These are phyloP conservation scores for Trissonchulus sp. DNA, from an alignment of 2,888 invertebrate genomes.

Conservation along the genomic window DNA sequence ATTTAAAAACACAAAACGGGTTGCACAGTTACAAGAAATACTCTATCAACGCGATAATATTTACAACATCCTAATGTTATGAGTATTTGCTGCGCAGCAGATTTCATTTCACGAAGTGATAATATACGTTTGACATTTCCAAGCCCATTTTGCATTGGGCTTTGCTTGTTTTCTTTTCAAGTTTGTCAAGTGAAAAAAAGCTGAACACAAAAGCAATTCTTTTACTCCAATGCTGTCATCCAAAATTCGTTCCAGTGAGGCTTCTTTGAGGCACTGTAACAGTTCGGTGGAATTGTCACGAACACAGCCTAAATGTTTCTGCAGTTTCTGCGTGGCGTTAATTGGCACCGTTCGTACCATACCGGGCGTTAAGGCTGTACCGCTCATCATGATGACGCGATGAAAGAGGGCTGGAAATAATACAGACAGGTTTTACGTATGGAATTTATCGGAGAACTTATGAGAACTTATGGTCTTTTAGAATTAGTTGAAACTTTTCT, in stretches of 20 bases:
- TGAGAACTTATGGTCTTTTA: background rate
- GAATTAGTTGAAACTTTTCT: background rate
- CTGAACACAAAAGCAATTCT: too few species aligned
- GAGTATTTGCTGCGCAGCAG: too few species aligned
- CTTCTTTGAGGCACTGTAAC: conserved; percentile 45
- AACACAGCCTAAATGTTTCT: conserved; percentile 37
- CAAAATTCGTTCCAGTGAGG: conserved; percentile 31
- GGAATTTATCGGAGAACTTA: background rate
- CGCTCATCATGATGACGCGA: conserved; percentile 47
- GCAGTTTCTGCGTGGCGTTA: conserved; percentile 49
- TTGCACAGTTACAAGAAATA: too few species aligned
- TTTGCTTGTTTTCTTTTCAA: too few species aligned
- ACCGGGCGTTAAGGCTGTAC: conserved; percentile 49
- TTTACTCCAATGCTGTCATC: conserved; percentile 34
- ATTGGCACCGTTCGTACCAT: conserved; percentile 47
- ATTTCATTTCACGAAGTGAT: too few species aligned
- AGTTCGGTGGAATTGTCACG: conserved; percentile 45
- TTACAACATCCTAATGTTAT: too few species aligned
- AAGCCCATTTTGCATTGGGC: too few species aligned
- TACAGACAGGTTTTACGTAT: conserved; percentile 21
- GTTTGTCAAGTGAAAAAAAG: too few species aligned
- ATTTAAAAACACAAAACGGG: too few species aligned
- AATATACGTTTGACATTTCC: too few species aligned
- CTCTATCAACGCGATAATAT: too few species aligned
- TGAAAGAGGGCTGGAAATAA: too few species aligned